Percentiles rank a stretch among this genome's conserved stretches.
Evolutionary conservation across 1,140 invertebrate genomes (phyloP).

Genomic region (Dreissena rostriformis): DNA sequence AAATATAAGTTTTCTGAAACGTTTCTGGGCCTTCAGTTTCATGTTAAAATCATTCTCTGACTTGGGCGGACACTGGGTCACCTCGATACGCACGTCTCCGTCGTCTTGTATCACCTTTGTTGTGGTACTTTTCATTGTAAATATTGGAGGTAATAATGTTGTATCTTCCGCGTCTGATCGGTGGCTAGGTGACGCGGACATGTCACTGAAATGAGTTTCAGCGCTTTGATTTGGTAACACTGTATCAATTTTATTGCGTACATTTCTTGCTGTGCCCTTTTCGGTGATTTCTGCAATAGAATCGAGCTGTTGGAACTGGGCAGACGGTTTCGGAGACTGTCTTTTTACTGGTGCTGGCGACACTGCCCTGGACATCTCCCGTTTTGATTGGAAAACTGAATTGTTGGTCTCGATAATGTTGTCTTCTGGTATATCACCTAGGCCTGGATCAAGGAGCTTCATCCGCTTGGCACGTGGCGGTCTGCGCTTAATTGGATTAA

Average conservation of each 20-base stretch:
- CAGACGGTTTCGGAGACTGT: conserved; percentile 10
- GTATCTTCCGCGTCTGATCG: neutral
- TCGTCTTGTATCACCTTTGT: conserved; percentile 39
- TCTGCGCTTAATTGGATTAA: conserved; percentile 21
- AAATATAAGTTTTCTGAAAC: conserved; percentile 48
- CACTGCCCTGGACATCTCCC: conserved; percentile 4
- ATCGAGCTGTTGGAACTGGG: neutral
- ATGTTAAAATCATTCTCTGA: neutral
- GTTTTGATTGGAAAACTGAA: neutral
- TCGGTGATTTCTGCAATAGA: neutral
- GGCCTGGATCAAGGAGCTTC: conserved; percentile 28
- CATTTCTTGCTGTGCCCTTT: neutral
- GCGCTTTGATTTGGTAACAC: neutral
- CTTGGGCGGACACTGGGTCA: conserved; percentile 52
- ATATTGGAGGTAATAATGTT: neutral
- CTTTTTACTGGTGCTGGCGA: conserved; percentile 35
- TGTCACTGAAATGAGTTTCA: neutral
- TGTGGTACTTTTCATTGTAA: conserved; percentile 21
- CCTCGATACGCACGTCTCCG: conserved; percentile 49
- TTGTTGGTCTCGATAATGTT: conserved; percentile 18
- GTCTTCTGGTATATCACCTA: conserved; percentile 50
- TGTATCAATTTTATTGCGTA: too few species aligned
- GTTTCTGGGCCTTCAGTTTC: conserved; percentile 49
- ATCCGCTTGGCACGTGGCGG: conserved; percentile 44
- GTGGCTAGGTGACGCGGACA: neutral